Percentiles rank a stretch among this genome's conserved stretches.
Evolutionary conservation across 2,888 invertebrate genomes (phyloP).

Genomic region (Megalurothrips usitatus): DNA sequence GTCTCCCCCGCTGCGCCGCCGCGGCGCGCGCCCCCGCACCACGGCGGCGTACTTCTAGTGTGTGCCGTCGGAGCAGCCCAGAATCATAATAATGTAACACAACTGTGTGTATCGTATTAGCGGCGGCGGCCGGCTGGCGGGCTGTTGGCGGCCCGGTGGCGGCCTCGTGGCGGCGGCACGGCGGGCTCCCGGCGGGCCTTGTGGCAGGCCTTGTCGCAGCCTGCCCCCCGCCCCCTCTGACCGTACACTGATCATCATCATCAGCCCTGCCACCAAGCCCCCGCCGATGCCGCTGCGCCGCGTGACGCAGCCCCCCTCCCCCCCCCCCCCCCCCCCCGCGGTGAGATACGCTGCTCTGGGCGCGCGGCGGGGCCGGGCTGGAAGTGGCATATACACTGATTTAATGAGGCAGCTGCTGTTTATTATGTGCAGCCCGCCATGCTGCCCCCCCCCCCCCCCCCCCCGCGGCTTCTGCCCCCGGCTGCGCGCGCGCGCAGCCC

Average conservation of each 20-base stretch:
- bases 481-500: neutral
- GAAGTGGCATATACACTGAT: constrained; percentile 13
- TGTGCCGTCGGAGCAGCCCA: neutral
- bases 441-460: neutral
- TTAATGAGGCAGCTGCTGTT: constrained; percentile 5
- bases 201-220: too few species aligned
- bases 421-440: constrained; percentile 4
- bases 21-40: neutral
- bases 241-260: too few species aligned
- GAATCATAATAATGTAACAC: neutral
- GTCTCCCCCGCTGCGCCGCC: neutral
- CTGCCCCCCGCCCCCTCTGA: too few species aligned
- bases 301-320: too few species aligned
- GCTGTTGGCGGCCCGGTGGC: too few species aligned
- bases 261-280: too few species aligned
- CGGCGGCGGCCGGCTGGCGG: too few species aligned
- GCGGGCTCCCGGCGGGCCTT: too few species aligned
- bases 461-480: neutral
- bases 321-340: too few species aligned
- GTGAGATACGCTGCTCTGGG: neutral
- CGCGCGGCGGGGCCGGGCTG: neutral
- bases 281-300: too few species aligned
- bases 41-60: neutral
- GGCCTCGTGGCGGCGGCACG: too few species aligned
- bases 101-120: constrained; percentile 6